A percentile compares a stretch with the other conserved stretches of the same genome.
Evolutionary conservation across 2,113 vertebrate species (phyloP).

Genomic region (Coreoperca whiteheadi): DNA sequence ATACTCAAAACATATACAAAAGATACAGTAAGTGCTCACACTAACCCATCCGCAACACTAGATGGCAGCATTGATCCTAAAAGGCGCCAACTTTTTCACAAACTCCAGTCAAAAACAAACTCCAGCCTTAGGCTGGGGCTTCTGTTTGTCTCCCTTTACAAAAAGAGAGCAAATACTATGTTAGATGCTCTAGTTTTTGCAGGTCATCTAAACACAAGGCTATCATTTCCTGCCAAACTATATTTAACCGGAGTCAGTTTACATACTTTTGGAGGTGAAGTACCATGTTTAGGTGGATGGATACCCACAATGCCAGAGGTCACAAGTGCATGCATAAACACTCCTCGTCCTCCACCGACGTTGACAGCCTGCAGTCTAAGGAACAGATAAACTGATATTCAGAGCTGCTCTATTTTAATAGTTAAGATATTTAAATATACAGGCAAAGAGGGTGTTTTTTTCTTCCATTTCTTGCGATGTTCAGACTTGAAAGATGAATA

Average conservation of each 20-base stretch:
- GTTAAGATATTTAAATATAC: background rate
- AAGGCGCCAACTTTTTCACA: background rate
- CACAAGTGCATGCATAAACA: background rate
- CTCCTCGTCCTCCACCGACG: background rate
- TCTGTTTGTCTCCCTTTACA: background rate
- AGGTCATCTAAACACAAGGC: conserved; percentile 8
- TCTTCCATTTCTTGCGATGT: background rate
- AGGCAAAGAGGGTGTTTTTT: background rate
- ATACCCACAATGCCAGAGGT: background rate
- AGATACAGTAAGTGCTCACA: background rate
- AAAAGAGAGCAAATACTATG: background rate
- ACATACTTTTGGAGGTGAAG: background rate
- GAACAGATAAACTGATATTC: background rate
- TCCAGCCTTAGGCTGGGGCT: background rate
- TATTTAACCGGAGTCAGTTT: background rate
- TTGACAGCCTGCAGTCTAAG: background rate
- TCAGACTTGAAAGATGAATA: background rate
- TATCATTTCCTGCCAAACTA: background rate
- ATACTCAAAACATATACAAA: background rate
- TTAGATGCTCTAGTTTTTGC: background rate
- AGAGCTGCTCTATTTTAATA: background rate
- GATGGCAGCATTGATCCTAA: conserved; percentile 33
- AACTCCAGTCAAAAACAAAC: background rate
- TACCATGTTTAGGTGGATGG: conserved; percentile 19
- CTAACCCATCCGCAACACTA: background rate